phyloP scores from a whole-genome alignment of 2,113 vertebrate species.

The Aplodontia rufa region DNA sequence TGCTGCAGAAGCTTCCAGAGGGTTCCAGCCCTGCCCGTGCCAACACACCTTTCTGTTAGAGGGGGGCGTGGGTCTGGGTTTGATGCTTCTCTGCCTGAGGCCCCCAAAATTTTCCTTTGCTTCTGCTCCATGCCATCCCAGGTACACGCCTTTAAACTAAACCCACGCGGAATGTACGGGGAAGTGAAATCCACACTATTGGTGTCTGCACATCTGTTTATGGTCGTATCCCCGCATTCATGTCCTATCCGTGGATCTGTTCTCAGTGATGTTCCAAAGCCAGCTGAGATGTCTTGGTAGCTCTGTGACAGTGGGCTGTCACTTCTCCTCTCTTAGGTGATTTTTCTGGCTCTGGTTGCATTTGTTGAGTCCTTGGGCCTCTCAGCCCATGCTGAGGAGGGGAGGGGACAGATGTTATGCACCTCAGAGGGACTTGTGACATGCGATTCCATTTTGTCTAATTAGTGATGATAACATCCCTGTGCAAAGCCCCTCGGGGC shows the following conservation, averaged over 20 bases:
- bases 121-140: not conserved
- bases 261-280: not conserved
- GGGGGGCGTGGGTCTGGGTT: rapidly evolving
- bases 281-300: not conserved
- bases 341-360: no score
- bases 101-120: not conserved
- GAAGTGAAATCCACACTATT: not conserved
- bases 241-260: not conserved
- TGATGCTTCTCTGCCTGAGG: no score
- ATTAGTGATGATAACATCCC: not conserved
- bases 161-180: not conserved
- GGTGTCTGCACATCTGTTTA: rapidly evolving
- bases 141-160: not conserved
- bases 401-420: not conserved
- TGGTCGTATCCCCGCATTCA: rapidly evolving
- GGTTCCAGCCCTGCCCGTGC: not conserved
- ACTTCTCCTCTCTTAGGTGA: not conserved
- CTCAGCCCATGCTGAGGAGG: not conserved
- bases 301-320: rapidly evolving
- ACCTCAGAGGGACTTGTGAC: not conserved
- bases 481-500: not conserved
- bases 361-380: not conserved
- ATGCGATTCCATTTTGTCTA: not conserved
- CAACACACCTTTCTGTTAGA: no score
- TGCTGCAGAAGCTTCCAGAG: no score